Percentiles rank a stretch among this genome's conserved stretches.
These are phyloP conservation scores for Noctua fimbriata DNA, from an alignment of 2,888 invertebrate species.

Conservation along the genomic window DNA sequence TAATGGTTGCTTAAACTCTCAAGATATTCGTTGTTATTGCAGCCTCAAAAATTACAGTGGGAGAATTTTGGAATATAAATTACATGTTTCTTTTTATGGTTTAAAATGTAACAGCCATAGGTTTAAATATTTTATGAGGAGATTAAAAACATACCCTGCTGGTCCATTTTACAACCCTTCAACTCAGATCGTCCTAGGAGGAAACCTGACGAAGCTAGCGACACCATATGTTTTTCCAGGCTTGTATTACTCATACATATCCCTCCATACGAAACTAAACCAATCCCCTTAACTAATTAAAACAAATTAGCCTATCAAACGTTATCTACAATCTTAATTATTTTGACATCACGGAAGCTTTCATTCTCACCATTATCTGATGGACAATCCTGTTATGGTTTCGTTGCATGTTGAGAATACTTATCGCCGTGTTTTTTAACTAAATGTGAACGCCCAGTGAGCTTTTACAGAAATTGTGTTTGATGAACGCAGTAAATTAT, in stretches of 20 bases:
- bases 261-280: not conserved
- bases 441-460: constrained; percentile 51
- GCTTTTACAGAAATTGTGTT: constrained; percentile 50
- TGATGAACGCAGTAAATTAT: constrained; percentile 51
- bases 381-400: constrained; percentile 62
- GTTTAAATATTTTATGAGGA: not conserved
- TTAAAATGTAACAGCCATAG: no score
- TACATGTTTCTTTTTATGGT: not conserved
- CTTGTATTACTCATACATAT: constrained; percentile 23
- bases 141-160: not conserved
- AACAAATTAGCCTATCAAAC: constrained; percentile 60
- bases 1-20: constrained; percentile 33
- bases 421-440: constrained; percentile 62
- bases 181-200: not conserved
- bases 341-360: constrained; percentile 64
- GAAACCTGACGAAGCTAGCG: not conserved
- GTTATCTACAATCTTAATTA: constrained; percentile 66
- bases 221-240: not conserved
- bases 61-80: constrained; percentile 8
- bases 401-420: constrained; percentile 61
- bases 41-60: constrained; percentile 34
- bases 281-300: constrained; percentile 54
- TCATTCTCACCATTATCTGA: constrained; percentile 62
- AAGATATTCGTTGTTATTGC: constrained; percentile 21
- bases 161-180: not conserved